phyloP scores from a whole-genome alignment of 2,888 invertebrate genomes.

The Agrypnus murinus region DNA sequence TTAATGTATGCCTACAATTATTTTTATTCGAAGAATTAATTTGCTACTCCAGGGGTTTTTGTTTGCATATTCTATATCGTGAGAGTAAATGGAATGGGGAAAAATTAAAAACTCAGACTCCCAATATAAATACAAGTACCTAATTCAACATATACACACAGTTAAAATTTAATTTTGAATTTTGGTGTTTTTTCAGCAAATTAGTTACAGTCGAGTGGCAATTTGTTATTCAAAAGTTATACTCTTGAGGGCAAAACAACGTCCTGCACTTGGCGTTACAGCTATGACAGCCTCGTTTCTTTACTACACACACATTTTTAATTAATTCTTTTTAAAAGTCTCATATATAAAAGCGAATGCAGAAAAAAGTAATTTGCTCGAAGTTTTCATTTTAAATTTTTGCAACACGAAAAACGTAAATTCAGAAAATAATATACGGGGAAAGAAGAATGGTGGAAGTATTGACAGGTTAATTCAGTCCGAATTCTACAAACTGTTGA shows the following conservation, averaged over 20 bases:
- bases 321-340: conserved; percentile 34
- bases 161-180: conserved; percentile 37
- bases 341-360: conserved; percentile 7
- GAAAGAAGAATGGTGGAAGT: too few species aligned
- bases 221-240: conserved; percentile 43
- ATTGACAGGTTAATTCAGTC: too few species aligned
- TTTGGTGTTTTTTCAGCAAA: conserved; percentile 43
- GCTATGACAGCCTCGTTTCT: conserved; percentile 30
- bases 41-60: conserved; percentile 20
- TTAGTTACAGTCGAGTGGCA: conserved; percentile 36
- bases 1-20: conserved; percentile 46
- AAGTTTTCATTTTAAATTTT: conserved; percentile 1
- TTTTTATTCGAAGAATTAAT: conserved; percentile 45
- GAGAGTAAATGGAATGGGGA: neutral
- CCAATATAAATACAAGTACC: conserved; percentile 9
- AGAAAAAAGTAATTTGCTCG: neutral
- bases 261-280: conserved; percentile 27
- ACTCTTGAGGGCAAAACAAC: conserved; percentile 35
- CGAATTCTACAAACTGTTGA: too few species aligned
- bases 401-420: too few species aligned
- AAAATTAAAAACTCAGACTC: conserved; percentile 25
- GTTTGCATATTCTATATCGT: conserved; percentile 1
- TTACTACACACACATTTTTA: conserved; percentile 23
- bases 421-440: too few species aligned
- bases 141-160: conserved; percentile 15